Evolutionary conservation across 2,888 invertebrate species (phyloP), one percentile per base, ranked within the genome.

Genomic region (Mechanitis mazaeus): DNA sequence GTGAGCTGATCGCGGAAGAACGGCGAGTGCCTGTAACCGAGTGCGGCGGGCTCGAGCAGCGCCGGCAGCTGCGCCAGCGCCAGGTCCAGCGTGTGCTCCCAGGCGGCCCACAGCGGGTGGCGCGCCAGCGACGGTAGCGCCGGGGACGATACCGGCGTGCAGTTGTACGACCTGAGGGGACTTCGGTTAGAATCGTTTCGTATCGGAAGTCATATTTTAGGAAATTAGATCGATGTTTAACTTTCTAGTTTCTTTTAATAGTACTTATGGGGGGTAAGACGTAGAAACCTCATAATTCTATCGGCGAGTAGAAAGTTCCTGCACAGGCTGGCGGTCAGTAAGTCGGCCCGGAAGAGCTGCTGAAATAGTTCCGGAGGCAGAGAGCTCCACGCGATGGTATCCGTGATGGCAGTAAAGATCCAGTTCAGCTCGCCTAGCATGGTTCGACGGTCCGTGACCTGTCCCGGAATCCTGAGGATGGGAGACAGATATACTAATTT

Each of bases 341-440:
- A 91, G 86, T 99, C 99, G 83, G 99, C 98, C 33, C 99, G 93
- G 85, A 99, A 99, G 70, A 99, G 90, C 81, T 95, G 96, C 90
- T 99, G 98, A 88, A 99, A 99, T 72, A 98, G 90, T 73, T 98
- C 98, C 84, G 96, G 92, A 3, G 98, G 97, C 74, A 99, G 91
- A 53, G 96, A 96, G 81, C 98, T 98, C 99, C 99, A 99, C 1
- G 99, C 99, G 78, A 99, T 99, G 9, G 99, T 99, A 84, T 99
- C 99, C 0, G 99, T 99, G 72, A 99, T 98, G 54, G 99, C 99
- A 2, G 99, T 99, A 90, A 99, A 99, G 80, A 99, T 98, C 99
- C 99, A 99, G 91, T 99, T 99, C 64, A 99, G 91, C 90, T 99
- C 99, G 56, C 99, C 99, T 70, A 99, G 92, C 96, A 99, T 97